Base-by-base conservation (phyloP, 2,797 vertebrate species). In the Cirrhinus molitorella region DNA sequence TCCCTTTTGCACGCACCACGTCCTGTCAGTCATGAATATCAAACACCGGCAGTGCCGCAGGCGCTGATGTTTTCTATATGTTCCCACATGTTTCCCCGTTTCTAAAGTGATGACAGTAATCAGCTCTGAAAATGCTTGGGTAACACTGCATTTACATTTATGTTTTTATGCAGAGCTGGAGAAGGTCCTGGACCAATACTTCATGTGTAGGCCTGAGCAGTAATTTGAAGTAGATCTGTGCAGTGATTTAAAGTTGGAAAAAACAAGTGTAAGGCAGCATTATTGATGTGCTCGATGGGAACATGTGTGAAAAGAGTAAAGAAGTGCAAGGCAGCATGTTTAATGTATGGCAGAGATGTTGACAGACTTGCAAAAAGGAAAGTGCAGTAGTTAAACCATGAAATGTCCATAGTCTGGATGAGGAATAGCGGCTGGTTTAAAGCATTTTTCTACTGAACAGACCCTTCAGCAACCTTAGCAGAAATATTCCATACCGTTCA, bases 21-120 rank as follows among this genome's bases (percentile, higher is more conserved):
- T 51, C 61, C 63, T 79, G n/a, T 16, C 80, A 75, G n/a, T 82
- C 47, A 65, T 65, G 47, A 82, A 82, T 82, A 75, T 82, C 70
- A 82, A 78, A 78, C 76, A 49, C 57, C 10, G 43, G 25, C 59
- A 79, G 45, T 53, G 45, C 47, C 8, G 8, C 28, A 79, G 77
- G 45, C 21, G 4, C 31, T 53, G 77, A 67, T 79, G 77, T 67
- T 67, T 53, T 79, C 77, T 53, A 53, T 79, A 78, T 65, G 47
- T 37, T 79, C 45, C 61, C 61, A 66, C 61, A 51, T 17, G 28
- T 66, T 79, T 79, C 31, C 8, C 25, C 8, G 9, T 67, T 65
- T 67, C 63, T 49, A 79, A 78, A 66, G 47, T 53, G 47, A 37
- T 25, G 47, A 66, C 21, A n/a, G 21, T 40, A 79, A 77, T 79